These are phyloP conservation scores for Marasmarcha lunaedactyla DNA, from an alignment of 2,888 invertebrate species.

Conservation along the genomic window DNA sequence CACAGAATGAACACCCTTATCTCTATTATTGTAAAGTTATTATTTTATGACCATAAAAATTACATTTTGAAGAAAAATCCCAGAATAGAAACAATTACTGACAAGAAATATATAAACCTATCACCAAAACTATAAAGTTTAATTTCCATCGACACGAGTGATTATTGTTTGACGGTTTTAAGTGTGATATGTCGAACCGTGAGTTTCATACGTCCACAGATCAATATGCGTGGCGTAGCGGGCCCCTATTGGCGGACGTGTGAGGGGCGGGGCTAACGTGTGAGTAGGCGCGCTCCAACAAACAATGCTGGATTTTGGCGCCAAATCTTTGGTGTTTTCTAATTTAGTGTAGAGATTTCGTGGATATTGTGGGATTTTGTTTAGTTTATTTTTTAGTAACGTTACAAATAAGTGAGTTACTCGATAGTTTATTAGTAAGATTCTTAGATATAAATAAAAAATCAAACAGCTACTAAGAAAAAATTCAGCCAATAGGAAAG, in stretches of 20 bases:
- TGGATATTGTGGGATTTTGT: background rate
- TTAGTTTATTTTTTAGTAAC: background rate
- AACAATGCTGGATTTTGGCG: conserved; percentile 46
- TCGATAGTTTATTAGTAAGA: background rate
- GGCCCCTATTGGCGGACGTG: conserved; percentile 62
- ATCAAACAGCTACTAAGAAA: background rate
- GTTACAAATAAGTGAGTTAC: background rate
- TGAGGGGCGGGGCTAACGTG: conserved; percentile 57
- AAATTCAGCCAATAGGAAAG: background rate
- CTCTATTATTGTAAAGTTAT: too few species aligned
- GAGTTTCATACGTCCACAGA: conserved; percentile 64
- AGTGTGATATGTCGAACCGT: conserved; percentile 70
- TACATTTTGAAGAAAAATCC: too few species aligned
- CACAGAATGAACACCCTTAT: too few species aligned
- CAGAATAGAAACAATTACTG: too few species aligned
- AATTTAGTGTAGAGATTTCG: conserved; percentile 19
- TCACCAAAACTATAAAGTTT: too few species aligned
- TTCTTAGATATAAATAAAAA: background rate
- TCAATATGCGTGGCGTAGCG: conserved; percentile 65
- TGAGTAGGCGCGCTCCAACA: conserved; percentile 49
- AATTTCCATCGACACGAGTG: conserved; percentile 15
- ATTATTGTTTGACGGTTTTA: conserved; percentile 67
- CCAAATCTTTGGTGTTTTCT: conserved; percentile 41
- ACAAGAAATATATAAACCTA: too few species aligned
- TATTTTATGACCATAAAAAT: too few species aligned